Percentiles rank a stretch among this genome's conserved stretches.
Evolutionary conservation across 2,888 invertebrate genomes (phyloP).

Genomic region (Ornithoptera priamus): DNA sequence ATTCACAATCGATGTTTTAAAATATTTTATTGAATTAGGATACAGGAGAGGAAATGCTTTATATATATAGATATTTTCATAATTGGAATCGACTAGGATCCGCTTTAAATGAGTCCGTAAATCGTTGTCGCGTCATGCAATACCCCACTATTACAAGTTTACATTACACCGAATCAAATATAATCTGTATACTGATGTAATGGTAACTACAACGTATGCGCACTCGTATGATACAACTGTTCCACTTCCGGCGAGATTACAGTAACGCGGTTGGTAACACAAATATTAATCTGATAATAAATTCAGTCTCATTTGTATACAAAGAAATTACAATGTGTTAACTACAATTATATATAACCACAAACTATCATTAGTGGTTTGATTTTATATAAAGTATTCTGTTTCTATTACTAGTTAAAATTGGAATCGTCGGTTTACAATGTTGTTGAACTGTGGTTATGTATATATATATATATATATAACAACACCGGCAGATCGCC

Average conservation of each 20-base stretch:
- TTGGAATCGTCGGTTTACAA: no score
- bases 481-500: no score
- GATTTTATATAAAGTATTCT: no score
- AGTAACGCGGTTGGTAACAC: slow-evolving; percentile 17
- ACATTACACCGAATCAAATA: slow-evolving; percentile 49
- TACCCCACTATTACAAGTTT: slow-evolving; percentile 47
- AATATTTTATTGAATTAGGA: no score
- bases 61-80: no score
- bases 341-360: background rate
- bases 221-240: slow-evolving; percentile 33
- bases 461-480: no score
- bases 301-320: slow-evolving; percentile 43
- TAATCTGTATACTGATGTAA: slow-evolving; percentile 35
- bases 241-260: slow-evolving; percentile 42
- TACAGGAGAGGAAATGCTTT: no score
- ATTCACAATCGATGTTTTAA: no score
- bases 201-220: slow-evolving; percentile 27
- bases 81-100: no score
- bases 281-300: slow-evolving; percentile 25
- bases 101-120: slow-evolving; percentile 25
- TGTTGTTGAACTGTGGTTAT: no score
- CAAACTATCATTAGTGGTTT: no score
- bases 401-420: no score
- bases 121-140: slow-evolving; percentile 53
- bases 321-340: slow-evolving; percentile 33